Conservation (phyloP, 2,888 invertebrate genomes). For the Rotaria macrura region DNA sequence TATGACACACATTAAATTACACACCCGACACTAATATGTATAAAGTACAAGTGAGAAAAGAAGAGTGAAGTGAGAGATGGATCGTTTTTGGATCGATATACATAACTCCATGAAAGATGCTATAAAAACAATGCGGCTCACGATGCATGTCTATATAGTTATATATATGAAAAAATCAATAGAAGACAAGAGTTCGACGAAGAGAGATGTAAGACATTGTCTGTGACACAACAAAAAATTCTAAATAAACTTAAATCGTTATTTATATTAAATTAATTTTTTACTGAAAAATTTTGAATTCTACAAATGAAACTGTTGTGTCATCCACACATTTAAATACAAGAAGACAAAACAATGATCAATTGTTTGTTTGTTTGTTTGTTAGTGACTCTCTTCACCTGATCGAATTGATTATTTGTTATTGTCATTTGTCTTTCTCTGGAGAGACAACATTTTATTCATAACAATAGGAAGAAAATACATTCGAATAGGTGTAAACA, state of each 20-base stretch:
- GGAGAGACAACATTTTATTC: neutral
- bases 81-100: neutral
- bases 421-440: neutral
- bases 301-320: neutral
- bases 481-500: neutral
- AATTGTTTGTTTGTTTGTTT: neutral
- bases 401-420: neutral
- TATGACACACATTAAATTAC: neutral
- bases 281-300: neutral
- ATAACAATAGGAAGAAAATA: neutral
- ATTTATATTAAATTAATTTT: no score
- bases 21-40: neutral
- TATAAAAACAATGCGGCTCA: neutral
- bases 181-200: neutral
- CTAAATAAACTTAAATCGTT: no score
- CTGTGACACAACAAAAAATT: no score
- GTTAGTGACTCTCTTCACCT: neutral
- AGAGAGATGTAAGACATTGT: no score
- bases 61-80: neutral
- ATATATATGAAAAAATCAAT: neutral
- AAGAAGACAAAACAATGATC: neutral
- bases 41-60: neutral
- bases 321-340: neutral
- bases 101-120: neutral
- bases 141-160: neutral